Evolutionary conservation across 1,140 invertebrate genomes (phyloP).

Genomic region (Adoxophyes honmai): DNA sequence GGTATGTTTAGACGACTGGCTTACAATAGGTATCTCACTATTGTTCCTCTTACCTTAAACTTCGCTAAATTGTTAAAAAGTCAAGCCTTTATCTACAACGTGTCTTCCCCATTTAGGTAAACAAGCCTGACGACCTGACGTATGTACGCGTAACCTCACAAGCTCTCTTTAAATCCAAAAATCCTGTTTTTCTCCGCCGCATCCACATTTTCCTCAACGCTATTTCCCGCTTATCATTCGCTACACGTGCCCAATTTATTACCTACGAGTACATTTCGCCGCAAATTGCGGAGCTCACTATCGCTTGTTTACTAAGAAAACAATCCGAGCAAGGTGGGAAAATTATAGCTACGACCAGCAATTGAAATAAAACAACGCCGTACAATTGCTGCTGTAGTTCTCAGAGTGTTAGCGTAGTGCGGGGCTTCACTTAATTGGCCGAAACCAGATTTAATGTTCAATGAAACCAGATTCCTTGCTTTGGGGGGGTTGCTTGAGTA

Average conservation of each 20-base stretch:
- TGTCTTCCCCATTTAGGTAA: too few species aligned
- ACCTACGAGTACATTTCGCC: background rate
- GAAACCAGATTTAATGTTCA: background rate
- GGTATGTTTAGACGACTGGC: too few species aligned
- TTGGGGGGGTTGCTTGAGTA: too few species aligned
- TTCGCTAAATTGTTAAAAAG: too few species aligned
- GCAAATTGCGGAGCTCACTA: background rate
- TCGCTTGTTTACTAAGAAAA: constrained; percentile 10
- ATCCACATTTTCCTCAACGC: background rate
- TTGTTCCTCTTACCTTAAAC: too few species aligned
- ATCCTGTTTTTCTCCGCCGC: background rate
- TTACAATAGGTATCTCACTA: too few species aligned
- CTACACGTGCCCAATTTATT: constrained; percentile 8
- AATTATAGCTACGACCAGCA: constrained; percentile 3
- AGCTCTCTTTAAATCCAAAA: too few species aligned
- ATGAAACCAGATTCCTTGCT: too few species aligned
- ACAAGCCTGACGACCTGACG: too few species aligned
- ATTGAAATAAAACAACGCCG: constrained; percentile 13
- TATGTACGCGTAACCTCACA: too few species aligned
- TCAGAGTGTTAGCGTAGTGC: constrained; percentile 1
- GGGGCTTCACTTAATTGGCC: constrained; percentile 2
- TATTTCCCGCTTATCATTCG: constrained; percentile 3
- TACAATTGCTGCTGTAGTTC: constrained; percentile 5
- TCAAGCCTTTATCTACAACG: too few species aligned
- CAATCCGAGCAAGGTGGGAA: background rate